These are phyloP conservation scores for Pseudomyrmex concolor DNA, from an alignment of 1,140 invertebrate species.

Conservation along the genomic window DNA sequence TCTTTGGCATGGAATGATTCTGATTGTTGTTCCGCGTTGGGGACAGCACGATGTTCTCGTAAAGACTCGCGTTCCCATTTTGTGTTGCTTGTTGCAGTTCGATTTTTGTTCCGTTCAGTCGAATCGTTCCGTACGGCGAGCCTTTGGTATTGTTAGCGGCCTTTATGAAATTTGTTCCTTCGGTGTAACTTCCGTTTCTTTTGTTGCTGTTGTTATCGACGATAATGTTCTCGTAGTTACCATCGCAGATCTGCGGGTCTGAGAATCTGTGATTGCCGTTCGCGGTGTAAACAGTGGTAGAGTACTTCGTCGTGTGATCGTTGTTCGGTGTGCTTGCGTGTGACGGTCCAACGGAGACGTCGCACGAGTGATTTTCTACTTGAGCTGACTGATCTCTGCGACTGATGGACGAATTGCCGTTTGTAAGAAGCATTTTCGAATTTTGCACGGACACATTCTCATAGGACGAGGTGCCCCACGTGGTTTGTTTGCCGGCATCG, in stretches of 20 bases:
- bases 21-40: slow-evolving; percentile 71
- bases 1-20: slow-evolving; percentile 73
- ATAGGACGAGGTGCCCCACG: slow-evolving; percentile 65
- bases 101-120: slow-evolving; percentile 71
- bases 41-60: slow-evolving; percentile 77
- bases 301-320: slow-evolving; percentile 74
- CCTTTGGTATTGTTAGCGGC: slow-evolving; percentile 33
- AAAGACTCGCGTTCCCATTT: slow-evolving; percentile 79
- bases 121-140: slow-evolving; percentile 71
- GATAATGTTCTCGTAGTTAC: slow-evolving; percentile 79
- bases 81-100: slow-evolving; percentile 35
- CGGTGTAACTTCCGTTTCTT: not conserved
- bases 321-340: slow-evolving; percentile 73
- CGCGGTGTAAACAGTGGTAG: slow-evolving; percentile 63
- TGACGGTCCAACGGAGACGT: slow-evolving; percentile 20
- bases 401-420: slow-evolving; percentile 55
- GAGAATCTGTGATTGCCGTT: slow-evolving; percentile 71
- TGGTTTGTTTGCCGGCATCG: slow-evolving; percentile 70
- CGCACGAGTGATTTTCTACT: slow-evolving; percentile 46
- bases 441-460: slow-evolving; percentile 71
- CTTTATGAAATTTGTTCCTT: not conserved
- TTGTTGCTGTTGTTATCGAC: slow-evolving; percentile 63
- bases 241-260: slow-evolving; percentile 70
- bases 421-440: slow-evolving; percentile 65
- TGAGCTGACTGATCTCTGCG: slow-evolving; percentile 34